Percentiles rank a stretch among this genome's conserved stretches.
These are phyloP conservation scores for Epinephelus cyanopodus DNA, from an alignment of 2,113 vertebrate genomes.

Conservation along the genomic window DNA sequence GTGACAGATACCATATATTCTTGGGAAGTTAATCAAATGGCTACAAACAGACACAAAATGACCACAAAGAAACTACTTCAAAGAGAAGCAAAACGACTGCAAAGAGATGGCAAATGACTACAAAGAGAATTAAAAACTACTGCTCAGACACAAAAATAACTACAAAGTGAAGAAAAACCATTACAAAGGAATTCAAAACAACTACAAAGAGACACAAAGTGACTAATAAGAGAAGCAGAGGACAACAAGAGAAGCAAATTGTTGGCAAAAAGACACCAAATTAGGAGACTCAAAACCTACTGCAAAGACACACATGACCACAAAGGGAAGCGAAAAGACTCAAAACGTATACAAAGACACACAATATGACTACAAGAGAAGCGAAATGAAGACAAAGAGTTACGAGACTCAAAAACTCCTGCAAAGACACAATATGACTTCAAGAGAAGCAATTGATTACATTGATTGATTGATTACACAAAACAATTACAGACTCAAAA, in stretches of 20 bases:
- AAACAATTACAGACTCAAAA: background rate
- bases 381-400: too few species aligned
- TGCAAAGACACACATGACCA: too few species aligned
- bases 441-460: too few species aligned
- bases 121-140: background rate
- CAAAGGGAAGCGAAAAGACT: too few species aligned
- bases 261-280: too few species aligned
- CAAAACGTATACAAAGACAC: too few species aligned
- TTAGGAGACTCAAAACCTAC: too few species aligned
- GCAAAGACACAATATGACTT: too few species aligned
- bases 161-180: background rate
- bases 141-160: background rate
- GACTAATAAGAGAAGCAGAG: background rate
- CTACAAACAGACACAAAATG: background rate
- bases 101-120: background rate
- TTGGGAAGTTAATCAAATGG: background rate
- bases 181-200: background rate
- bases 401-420: too few species aligned
- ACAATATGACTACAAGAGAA: too few species aligned
- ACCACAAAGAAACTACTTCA: background rate
- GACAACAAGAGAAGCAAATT: too few species aligned
- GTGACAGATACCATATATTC: background rate
- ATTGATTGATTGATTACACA: too few species aligned
- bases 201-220: background rate
- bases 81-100: background rate